Evolutionary conservation across 2,888 invertebrate species (phyloP).

Genomic region (Micoletzkya japonica): DNA sequence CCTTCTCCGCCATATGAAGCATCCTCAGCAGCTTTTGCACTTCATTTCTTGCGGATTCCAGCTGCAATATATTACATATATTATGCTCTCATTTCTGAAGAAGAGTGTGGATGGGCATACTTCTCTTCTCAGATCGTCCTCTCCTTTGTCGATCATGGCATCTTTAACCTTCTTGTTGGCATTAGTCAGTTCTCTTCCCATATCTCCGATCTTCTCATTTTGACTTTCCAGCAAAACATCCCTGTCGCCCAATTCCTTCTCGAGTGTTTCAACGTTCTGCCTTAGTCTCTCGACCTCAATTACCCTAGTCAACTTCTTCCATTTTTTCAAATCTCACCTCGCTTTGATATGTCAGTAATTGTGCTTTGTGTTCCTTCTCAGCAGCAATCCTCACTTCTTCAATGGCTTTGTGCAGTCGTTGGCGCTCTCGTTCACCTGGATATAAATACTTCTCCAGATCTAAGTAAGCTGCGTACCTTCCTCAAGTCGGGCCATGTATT

Average conservation of each 20-base stretch:
- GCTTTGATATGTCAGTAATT: slow-evolving; percentile 48
- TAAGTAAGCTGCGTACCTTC: slow-evolving; percentile 30
- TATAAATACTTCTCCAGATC: neutral
- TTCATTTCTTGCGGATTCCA: slow-evolving; percentile 63
- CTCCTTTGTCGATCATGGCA: slow-evolving; percentile 47
- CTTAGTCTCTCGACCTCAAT: slow-evolving; percentile 21
- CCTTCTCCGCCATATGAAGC: slow-evolving; percentile 65
- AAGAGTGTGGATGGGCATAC: slow-evolving; percentile 25
- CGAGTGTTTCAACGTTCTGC: slow-evolving; percentile 16
- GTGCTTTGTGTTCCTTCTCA: slow-evolving; percentile 57
- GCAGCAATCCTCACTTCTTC: slow-evolving; percentile 51
- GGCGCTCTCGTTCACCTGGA: slow-evolving; percentile 72
- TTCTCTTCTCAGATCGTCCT: slow-evolving; percentile 44
- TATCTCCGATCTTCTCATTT: slow-evolving; percentile 63
- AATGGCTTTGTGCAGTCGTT: slow-evolving; percentile 54
- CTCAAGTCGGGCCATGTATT: slow-evolving; percentile 42
- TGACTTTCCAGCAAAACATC: slow-evolving; percentile 63
- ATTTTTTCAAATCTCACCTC: no score
- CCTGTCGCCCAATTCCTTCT: slow-evolving; percentile 54
- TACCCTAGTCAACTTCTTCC: neutral
- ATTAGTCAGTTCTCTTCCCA: slow-evolving; percentile 49
- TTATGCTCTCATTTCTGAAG: neutral
- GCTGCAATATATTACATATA: slow-evolving; percentile 26
- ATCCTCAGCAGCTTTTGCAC: slow-evolving; percentile 66
- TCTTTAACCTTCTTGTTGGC: slow-evolving; percentile 39